Base-by-base conservation (phyloP, 1,140 invertebrate genomes). In the Drosophila grimshawi region DNA sequence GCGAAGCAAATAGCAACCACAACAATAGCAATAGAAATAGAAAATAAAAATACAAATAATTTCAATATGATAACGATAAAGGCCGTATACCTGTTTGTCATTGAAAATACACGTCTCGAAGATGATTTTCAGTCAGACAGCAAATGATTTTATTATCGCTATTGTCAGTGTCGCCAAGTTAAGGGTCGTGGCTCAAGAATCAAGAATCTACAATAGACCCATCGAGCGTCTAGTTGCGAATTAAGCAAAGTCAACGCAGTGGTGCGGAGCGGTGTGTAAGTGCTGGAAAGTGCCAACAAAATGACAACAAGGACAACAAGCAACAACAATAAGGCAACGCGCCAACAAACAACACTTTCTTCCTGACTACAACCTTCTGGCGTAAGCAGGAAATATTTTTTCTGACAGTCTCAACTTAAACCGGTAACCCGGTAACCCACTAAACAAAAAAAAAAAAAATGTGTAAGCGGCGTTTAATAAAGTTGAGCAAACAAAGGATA, bases 71-170 rank as follows among this genome's bases (percentile, higher is more conserved):
- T 41, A 10, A 10, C 39, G 4, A 43, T n/a, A 43, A 41, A 10
- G 4, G 10, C 39, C 7, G 4, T 5, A 33, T 33, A 43, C 39
- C 39, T n/a, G 10, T n/a, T 37, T 37, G 35, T 37, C 35, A 37
- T 2, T 37, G 35, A 35, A 43, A 41, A 39, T 29, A 61, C 41
- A 37, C n/a, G 37, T 33, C 27, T 32, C n/a, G 32, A 53, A 74
- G 33, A 11, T 76, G 78, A 8, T n/a, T 43, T 43, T 43, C 2
- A n/a, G 39, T n/a, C 39, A 66, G 73, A 81, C 66, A 76, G 62
- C 81, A 81, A 81, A 81, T 81, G 79, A 81, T 81, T 81, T 81
- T 81, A 81, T 81, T 81, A 81, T 74, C 79, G 79, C 79, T 64
- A 81, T 81, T 81, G 79, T 73, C 80, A 73, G 68, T 76, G 53